Evolutionary conservation across 2,113 vertebrate genomes (phyloP).

Genomic region (Oreotrochilus melanogaster): DNA sequence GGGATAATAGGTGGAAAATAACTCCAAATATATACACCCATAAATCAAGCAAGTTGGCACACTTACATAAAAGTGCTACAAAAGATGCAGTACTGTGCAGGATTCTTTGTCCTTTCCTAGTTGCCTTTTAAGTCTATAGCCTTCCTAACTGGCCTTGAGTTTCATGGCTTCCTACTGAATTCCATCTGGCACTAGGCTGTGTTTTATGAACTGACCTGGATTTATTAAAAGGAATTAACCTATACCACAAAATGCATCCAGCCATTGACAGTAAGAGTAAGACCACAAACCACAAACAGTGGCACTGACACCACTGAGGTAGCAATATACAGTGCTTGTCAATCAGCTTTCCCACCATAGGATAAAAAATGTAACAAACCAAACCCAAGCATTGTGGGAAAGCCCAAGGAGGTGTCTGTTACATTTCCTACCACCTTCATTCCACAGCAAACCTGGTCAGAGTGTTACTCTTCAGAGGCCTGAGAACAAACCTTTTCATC

Average conservation of each 20-base stretch:
- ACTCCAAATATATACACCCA: conserved; percentile 20
- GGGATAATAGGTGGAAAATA: conserved; percentile 12
- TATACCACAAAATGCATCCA: background rate
- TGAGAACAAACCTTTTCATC: background rate
- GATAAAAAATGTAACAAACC: background rate
- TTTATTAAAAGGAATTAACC: background rate
- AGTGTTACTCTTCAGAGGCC: background rate
- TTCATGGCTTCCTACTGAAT: background rate
- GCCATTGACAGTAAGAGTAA: background rate
- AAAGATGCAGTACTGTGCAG: background rate
- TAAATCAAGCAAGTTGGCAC: conserved; percentile 14
- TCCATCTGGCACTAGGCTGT: background rate
- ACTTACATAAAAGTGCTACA: background rate
- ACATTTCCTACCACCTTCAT: background rate
- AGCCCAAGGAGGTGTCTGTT: background rate
- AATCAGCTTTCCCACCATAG: background rate
- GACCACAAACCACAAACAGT: background rate
- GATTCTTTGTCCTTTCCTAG: background rate
- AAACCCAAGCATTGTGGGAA: background rate
- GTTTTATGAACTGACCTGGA: background rate
- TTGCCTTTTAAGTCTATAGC: background rate
- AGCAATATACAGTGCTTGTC: background rate
- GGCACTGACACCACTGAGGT: background rate
- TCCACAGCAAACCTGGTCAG: background rate
- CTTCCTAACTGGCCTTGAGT: background rate